Percentiles rank a stretch among this genome's conserved stretches.
These are phyloP conservation scores for Helarctos malayanus DNA, from an alignment of 2,797 vertebrate genomes.

Conservation along the genomic window DNA sequence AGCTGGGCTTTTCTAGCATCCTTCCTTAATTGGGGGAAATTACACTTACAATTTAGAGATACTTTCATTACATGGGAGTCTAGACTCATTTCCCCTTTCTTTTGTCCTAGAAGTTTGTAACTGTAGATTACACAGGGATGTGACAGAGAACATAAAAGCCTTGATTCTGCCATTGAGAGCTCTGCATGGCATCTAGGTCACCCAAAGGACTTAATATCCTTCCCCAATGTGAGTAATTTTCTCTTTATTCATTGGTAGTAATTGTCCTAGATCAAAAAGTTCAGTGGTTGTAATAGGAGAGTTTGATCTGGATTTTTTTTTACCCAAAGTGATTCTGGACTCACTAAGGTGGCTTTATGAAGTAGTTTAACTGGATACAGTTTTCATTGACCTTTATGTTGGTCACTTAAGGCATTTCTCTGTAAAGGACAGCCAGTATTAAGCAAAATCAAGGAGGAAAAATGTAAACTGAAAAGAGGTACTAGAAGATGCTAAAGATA, in stretches of 20 bases:
- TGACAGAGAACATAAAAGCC: not conserved
- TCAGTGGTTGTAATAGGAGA: not conserved
- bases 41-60: slow-evolving; percentile 4
- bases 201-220: slow-evolving; percentile 39
- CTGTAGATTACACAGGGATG: not conserved
- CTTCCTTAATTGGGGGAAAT: slow-evolving; percentile 45
- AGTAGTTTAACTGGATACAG: not conserved
- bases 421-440: not conserved
- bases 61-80: not conserved
- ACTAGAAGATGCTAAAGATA: not conserved
- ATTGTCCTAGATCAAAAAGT: not conserved
- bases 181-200: not conserved
- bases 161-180: not conserved
- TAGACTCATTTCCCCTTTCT: slow-evolving; percentile 1
- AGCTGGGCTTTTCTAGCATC: not conserved
- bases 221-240: not conserved
- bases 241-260: slow-evolving; percentile 13
- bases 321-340: not conserved
- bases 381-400: not conserved
- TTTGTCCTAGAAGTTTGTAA: not conserved
- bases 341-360: not conserved
- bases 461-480: not conserved
- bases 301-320: slow-evolving; percentile 25
- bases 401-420: not conserved
- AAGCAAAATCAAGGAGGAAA: not conserved